Conservation (phyloP, 2,888 invertebrate species). For the Lycaena phlaeas region DNA sequence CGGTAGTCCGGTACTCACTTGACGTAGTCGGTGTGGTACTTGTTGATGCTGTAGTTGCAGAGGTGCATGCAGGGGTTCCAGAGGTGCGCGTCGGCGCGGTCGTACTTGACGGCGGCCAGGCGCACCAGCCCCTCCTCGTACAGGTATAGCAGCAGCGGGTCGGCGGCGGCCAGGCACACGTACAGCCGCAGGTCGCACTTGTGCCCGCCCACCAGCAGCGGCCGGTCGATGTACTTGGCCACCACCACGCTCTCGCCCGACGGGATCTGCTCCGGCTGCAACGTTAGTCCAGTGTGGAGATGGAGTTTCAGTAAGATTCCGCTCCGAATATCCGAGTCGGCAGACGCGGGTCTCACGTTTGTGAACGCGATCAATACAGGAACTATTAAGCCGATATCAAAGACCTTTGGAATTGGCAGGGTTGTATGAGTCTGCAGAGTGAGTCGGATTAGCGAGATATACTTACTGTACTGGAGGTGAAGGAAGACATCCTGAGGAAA, state of each 20-base stretch:
- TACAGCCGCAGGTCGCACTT: conserved; percentile 97
- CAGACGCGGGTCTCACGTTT: neutral
- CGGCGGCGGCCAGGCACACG: conserved; percentile 94
- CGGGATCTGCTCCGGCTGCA: conserved; percentile 90
- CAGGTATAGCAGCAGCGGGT: conserved; percentile 93
- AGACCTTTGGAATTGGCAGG: too few species aligned
- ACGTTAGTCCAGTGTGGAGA: conserved; percentile 19
- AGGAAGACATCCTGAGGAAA: too few species aligned
- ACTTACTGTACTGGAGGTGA: too few species aligned
- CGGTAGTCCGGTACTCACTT: conserved; percentile 85
- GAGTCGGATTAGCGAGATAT: too few species aligned
- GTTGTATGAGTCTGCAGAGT: too few species aligned
- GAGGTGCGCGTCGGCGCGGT: conserved; percentile 90
- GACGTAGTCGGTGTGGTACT: conserved; percentile 95
- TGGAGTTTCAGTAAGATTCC: too few species aligned
- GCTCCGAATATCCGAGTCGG: neutral
- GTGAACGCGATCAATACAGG: too few species aligned
- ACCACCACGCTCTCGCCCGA: conserved; percentile 93
- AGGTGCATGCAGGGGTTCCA: conserved; percentile 98
- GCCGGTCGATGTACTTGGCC: conserved; percentile 90
- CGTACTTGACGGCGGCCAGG: conserved; percentile 96
- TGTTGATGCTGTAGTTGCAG: conserved; percentile 98
- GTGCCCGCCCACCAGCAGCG: conserved; percentile 90
- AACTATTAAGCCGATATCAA: too few species aligned
- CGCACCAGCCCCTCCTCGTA: conserved; percentile 97